Conservation (phyloP, 2,888 invertebrate genomes). For the Ornithoptera alexandrae region DNA sequence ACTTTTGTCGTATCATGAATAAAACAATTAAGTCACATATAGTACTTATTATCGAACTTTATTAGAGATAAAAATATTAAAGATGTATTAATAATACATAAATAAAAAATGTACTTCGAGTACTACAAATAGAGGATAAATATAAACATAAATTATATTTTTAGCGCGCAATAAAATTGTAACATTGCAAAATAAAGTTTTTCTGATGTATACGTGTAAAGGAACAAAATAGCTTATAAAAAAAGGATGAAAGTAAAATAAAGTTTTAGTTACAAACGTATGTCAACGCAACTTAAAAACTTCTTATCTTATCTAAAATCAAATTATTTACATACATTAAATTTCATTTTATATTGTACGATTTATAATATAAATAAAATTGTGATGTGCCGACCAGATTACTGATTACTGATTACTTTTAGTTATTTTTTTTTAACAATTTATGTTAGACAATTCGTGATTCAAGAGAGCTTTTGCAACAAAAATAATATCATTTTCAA, state of each 20-base stretch:
- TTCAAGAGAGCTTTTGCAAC: conserved; percentile 36
- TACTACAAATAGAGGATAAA: conserved; percentile 39
- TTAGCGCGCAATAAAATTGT: conserved; percentile 35
- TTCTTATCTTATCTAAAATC: conserved; percentile 27
- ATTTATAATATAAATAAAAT: conserved; percentile 21
- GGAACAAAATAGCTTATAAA: conserved; percentile 23
- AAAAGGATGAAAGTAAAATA: conserved; percentile 14
- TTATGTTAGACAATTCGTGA: conserved; percentile 11
- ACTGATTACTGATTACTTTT: neutral
- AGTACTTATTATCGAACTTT: conserved; percentile 28
- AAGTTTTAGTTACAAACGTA: conserved; percentile 11
- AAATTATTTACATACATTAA: conserved; percentile 27
- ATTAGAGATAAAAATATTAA: conserved; percentile 38
- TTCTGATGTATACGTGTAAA: conserved; percentile 13
- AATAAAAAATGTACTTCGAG: conserved; percentile 41
- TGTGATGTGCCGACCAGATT: conserved; percentile 28
- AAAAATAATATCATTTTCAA: conserved; percentile 35
- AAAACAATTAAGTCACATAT: conserved; percentile 11
- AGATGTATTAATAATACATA: conserved; percentile 40
- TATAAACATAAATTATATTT: conserved; percentile 33
- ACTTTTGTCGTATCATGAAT: neutral
- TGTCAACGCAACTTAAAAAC: conserved; percentile 19
- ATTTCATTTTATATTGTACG: conserved; percentile 25
- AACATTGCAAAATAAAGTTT: conserved; percentile 30
- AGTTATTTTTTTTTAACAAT: conserved; percentile 20